Conservation (phyloP, 2,797 vertebrate genomes). For the Argentina silus region DNA sequence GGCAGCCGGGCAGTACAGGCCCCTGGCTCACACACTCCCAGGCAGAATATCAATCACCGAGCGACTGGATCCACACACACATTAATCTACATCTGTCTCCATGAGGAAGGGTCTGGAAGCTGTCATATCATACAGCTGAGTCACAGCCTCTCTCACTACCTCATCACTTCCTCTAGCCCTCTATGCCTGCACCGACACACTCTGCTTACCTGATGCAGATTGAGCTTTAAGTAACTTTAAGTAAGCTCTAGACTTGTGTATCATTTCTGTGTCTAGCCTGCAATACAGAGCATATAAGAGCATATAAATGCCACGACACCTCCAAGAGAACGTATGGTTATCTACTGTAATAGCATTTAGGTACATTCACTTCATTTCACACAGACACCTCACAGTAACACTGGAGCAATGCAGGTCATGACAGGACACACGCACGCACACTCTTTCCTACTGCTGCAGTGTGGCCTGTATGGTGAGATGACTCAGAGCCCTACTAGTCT, state of each 20-base stretch:
- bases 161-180: slow-evolving; percentile 21
- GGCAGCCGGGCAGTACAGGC: slow-evolving; percentile 27
- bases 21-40: slow-evolving; percentile 16
- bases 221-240: too few relatives aligned
- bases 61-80: not conserved
- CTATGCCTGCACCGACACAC: slow-evolving; percentile 18
- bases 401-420: not conserved
- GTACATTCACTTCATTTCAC: too few relatives aligned
- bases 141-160: slow-evolving; percentile 39
- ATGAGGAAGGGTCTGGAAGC: slow-evolving; percentile 34
- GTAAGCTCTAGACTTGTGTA: too few relatives aligned
- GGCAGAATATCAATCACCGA: slow-evolving; percentile 38
- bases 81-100: slow-evolving; percentile 15
- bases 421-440: slow-evolving; percentile 21
- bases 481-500: slow-evolving; percentile 1
- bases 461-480: slow-evolving; percentile 6
- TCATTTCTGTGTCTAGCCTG: too few relatives aligned
- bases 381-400: slow-evolving; percentile 22
- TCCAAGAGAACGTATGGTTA: too few relatives aligned
- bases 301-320: too few relatives aligned
- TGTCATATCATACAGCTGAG: slow-evolving; percentile 43
- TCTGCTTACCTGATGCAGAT: slow-evolving; percentile 6
- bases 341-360: too few relatives aligned
- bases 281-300: too few relatives aligned
- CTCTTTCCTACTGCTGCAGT: not conserved